Conservation (phyloP, 2,888 invertebrate genomes). For the Drosophila ustulata region DNA sequence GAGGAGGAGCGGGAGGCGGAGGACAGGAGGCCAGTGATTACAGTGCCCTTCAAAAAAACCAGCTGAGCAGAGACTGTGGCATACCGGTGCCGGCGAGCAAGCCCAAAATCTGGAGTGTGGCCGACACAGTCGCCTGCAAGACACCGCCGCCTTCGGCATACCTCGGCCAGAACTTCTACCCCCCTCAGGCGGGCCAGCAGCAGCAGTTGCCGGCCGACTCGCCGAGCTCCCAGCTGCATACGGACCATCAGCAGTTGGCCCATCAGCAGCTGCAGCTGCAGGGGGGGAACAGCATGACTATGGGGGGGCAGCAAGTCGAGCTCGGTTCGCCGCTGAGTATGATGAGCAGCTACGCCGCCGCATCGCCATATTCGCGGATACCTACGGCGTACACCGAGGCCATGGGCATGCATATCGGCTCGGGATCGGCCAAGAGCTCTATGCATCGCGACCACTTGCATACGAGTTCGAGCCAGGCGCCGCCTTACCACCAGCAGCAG, state of each 20-base stretch:
- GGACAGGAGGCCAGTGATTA: slow-evolving; percentile 85
- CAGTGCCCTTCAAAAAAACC: slow-evolving; percentile 85
- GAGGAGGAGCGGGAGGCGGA: slow-evolving; percentile 1
- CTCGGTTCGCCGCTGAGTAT: slow-evolving; percentile 85
- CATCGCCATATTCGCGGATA: slow-evolving; percentile 87
- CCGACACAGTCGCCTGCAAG: slow-evolving; percentile 96
- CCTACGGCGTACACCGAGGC: slow-evolving; percentile 78
- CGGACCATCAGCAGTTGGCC: slow-evolving; percentile 38
- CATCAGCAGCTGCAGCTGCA: slow-evolving; percentile 49
- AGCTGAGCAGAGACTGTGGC: slow-evolving; percentile 91
- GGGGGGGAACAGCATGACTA: slow-evolving; percentile 57
- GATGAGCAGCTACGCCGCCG: slow-evolving; percentile 86
- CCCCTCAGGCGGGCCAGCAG: slow-evolving; percentile 55
- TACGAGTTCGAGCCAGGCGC: slow-evolving; percentile 46
- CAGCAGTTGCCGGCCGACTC: slow-evolving; percentile 55
- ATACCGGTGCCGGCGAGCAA: slow-evolving; percentile 95
- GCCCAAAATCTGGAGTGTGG: slow-evolving; percentile 97
- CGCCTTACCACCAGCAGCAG: slow-evolving; percentile 65
- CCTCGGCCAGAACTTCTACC: slow-evolving; percentile 83
- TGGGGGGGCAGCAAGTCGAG: slow-evolving; percentile 78
- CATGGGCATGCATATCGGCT: slow-evolving; percentile 71
- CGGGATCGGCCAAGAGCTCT: slow-evolving; percentile 65
- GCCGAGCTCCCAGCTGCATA: slow-evolving; percentile 44
- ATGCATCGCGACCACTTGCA: slow-evolving; percentile 73
- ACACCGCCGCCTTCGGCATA: slow-evolving; percentile 82